These are phyloP conservation scores for Operophtera brumata DNA, from an alignment of 2,888 invertebrate species.

Conservation along the genomic window DNA sequence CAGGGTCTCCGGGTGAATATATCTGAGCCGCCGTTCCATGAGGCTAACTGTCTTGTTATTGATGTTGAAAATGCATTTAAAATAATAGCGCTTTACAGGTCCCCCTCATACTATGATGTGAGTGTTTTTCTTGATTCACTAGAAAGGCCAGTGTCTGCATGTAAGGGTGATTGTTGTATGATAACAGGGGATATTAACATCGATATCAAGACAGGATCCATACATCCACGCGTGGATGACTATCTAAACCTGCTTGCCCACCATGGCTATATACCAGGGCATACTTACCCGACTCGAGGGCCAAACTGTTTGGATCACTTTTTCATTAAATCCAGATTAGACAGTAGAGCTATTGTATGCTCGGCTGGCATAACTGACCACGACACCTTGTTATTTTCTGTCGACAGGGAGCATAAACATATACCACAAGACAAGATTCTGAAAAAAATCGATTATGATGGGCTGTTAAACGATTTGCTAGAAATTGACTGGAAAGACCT, in stretches of 20 bases:
- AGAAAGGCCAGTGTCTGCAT: neutral
- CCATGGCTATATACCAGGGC: neutral
- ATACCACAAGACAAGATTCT: neutral
- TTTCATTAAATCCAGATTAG: neutral
- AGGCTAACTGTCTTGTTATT: neutral
- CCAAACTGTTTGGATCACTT: neutral
- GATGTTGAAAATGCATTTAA: neutral
- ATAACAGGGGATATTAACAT: neutral
- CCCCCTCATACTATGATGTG: neutral
- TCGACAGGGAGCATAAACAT: neutral
- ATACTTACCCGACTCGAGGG: neutral
- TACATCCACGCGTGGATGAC: neutral
- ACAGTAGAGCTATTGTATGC: neutral
- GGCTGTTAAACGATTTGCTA: too few species aligned
- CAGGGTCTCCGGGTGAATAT: neutral
- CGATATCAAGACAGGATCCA: neutral
- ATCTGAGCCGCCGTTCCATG: neutral
- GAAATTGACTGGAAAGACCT: too few species aligned
- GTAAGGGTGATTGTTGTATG: neutral
- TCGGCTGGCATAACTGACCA: too few species aligned
- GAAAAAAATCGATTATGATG: too few species aligned
- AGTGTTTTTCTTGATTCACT: neutral
- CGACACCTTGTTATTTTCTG: too few species aligned
- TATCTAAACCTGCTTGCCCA: neutral
- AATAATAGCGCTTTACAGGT: neutral